phyloP scores from a whole-genome alignment of 2,113 vertebrate species.

The Oncorhynchus mykiss region DNA sequence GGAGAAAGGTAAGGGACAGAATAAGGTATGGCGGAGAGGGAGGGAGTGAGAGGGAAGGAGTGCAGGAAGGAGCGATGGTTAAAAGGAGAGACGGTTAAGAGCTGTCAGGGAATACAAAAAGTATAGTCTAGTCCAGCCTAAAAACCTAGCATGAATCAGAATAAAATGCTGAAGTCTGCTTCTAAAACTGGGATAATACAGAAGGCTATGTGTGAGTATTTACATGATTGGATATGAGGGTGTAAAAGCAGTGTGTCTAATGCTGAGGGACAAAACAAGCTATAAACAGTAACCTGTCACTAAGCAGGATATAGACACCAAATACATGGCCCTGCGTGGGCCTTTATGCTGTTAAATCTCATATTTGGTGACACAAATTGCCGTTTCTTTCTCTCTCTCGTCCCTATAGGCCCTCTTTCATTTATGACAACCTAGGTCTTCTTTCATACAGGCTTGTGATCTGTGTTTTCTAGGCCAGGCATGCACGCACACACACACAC shows the following conservation, averaged over 20 bases:
- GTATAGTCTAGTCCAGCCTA: no score
- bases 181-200: not conserved
- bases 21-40: no score
- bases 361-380: conserved; percentile 9
- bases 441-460: conserved; percentile 54
- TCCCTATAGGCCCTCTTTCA: conserved; percentile 53
- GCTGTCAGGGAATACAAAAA: no score
- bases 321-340: conserved; percentile 7
- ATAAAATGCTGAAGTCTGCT: no score
- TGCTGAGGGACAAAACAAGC: conserved; percentile 31
- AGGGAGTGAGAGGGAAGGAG: no score
- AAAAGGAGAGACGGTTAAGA: no score
- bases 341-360: conserved; percentile 4
- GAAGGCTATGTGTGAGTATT: not conserved
- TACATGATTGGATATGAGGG: no score
- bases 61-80: no score
- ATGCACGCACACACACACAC: not conserved
- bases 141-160: no score
- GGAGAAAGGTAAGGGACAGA: not conserved
- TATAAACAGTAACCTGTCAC: conserved; percentile 29
- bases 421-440: conserved; percentile 66
- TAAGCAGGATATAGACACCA: conserved; percentile 39
- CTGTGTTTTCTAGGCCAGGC: conserved; percentile 69
- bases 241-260: not conserved
- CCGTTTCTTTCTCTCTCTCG: conserved; percentile 18